Evolutionary conservation across 2,888 invertebrate species (phyloP).

Genomic region (Petrolisthes cinctipes): DNA sequence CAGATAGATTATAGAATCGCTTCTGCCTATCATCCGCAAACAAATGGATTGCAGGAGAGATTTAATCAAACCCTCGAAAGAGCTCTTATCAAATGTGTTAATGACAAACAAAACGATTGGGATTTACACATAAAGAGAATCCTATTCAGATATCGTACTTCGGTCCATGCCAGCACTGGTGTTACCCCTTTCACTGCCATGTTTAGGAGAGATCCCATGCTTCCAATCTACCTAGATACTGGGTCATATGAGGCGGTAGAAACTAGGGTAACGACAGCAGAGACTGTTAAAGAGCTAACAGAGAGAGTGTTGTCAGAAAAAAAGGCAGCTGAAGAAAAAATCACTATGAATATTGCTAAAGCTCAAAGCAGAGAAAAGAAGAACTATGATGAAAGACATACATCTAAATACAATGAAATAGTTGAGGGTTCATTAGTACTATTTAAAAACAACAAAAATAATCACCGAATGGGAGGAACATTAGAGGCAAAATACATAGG

Average conservation of each 20-base stretch:
- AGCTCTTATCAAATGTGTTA: slow-evolving; percentile 35
- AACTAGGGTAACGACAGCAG: slow-evolving; percentile 4
- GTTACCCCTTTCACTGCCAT: slow-evolving; percentile 32
- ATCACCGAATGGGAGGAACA: slow-evolving; percentile 39
- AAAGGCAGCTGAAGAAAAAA: slow-evolving; percentile 32
- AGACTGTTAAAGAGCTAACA: slow-evolving; percentile 28
- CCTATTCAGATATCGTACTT: slow-evolving; percentile 30
- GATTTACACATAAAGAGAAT: slow-evolving; percentile 36
- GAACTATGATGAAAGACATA: slow-evolving; percentile 30
- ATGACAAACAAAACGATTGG: slow-evolving; percentile 23
- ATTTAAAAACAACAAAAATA: slow-evolving; percentile 33
- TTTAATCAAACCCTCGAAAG: slow-evolving; percentile 33
- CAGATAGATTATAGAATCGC: slow-evolving; percentile 26
- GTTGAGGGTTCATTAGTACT: slow-evolving; percentile 35
- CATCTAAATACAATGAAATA: slow-evolving; percentile 32
- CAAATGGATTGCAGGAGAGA: slow-evolving; percentile 25
- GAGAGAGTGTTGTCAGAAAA: slow-evolving; percentile 25
- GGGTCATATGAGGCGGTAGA: slow-evolving; percentile 2
- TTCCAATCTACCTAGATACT: slow-evolving; percentile 18
- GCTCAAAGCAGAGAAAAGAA: slow-evolving; percentile 25
- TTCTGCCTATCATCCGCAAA: slow-evolving; percentile 30
- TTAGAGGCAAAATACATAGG: slow-evolving; percentile 28
- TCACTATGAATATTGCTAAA: slow-evolving; percentile 27
- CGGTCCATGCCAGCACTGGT: slow-evolving; percentile 33
- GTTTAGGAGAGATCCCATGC: slow-evolving; percentile 31